Percentiles rank a stretch among this genome's conserved stretches.
Evolutionary conservation across 2,113 vertebrate species (phyloP).

Genomic region (Leiothrix lutea): DNA sequence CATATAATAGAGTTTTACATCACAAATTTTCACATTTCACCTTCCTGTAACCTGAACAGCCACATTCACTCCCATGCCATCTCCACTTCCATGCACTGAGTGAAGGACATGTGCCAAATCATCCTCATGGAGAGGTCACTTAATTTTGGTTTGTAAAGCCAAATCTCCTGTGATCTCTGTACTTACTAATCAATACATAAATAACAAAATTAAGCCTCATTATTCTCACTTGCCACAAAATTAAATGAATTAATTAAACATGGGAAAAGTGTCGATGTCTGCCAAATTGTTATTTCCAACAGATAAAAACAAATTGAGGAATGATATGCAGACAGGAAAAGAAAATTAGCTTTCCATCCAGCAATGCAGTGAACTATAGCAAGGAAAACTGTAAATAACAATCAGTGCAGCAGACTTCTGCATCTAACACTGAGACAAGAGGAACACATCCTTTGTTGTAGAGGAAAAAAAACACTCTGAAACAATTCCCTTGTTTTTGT

Average conservation of each 20-base stretch:
- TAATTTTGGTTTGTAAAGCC: conserved; percentile 65
- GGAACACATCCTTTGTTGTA: neutral
- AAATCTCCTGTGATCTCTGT: conserved; percentile 54
- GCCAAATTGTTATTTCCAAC: conserved; percentile 68
- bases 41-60: neutral
- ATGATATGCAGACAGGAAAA: neutral
- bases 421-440: neutral
- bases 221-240: conserved; percentile 79
- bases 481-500: neutral
- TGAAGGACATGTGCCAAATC: conserved; percentile 40
- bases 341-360: neutral
- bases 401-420: neutral
- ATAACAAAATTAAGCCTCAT: conserved; percentile 75
- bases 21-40: neutral
- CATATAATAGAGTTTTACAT: neutral
- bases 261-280: conserved; percentile 51
- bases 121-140: conserved; percentile 64
- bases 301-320: conserved; percentile 58
- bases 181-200: conserved; percentile 78
- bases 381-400: neutral
- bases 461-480: neutral
- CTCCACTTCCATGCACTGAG: neutral
- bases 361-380: neutral
- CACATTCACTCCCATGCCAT: neutral
- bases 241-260: conserved; percentile 81